phyloP scores from a whole-genome alignment of 2,888 invertebrate genomes.

The Xanthorhoe spadicearia region DNA sequence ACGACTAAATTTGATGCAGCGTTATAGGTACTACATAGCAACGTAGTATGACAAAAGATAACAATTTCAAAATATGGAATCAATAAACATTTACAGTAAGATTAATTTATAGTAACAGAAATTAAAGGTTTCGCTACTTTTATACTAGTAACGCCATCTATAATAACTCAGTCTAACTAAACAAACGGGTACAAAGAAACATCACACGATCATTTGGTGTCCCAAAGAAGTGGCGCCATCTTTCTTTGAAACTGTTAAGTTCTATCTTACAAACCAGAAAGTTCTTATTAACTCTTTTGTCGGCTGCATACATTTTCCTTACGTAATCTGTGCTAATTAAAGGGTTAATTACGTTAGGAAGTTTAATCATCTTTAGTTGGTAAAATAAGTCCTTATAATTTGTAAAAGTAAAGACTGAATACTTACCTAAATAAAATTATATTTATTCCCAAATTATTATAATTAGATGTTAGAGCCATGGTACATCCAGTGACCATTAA shows the following conservation, averaged over 20 bases:
- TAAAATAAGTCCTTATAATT: too few relatives aligned
- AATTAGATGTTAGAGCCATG: slow-evolving; percentile 15
- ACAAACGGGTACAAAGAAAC: not conserved
- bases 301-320: too few relatives aligned
- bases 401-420: not conserved
- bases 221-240: not conserved
- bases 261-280: too few relatives aligned
- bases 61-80: too few relatives aligned
- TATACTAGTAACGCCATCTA: slow-evolving; percentile 33
- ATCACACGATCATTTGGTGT: not conserved
- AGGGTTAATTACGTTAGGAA: too few relatives aligned
- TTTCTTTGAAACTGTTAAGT: not conserved
- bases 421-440: slow-evolving; percentile 5
- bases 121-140: not conserved
- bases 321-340: too few relatives aligned
- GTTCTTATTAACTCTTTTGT: too few relatives aligned
- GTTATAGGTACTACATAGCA: too few relatives aligned
- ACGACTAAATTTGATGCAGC: too few relatives aligned
- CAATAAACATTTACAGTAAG: too few relatives aligned
- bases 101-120: too few relatives aligned
- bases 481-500: slow-evolving; percentile 38
- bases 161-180: slow-evolving; percentile 7
- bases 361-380: slow-evolving; percentile 1
- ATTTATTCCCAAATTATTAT: slow-evolving; percentile 22
- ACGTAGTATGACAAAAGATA: too few relatives aligned